Percentiles rank a stretch among this genome's conserved stretches.
phyloP scores from a whole-genome alignment of 2,888 invertebrate species.

The Melieria omissa region DNA sequence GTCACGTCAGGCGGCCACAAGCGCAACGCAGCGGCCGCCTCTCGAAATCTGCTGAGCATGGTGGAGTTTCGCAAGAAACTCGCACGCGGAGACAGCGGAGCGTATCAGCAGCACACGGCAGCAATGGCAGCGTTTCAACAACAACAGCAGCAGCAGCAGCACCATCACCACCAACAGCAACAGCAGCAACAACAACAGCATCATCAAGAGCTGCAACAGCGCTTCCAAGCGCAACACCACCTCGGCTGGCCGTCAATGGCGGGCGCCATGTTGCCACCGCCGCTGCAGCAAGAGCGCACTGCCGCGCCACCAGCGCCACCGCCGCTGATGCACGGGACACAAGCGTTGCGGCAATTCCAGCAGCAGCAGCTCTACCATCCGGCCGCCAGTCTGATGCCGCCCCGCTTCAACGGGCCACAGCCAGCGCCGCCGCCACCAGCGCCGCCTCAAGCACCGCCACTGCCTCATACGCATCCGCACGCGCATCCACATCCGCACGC shows the following conservation, averaged over 20 bases:
- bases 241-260: conserved; percentile 40
- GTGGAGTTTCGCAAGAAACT: conserved; percentile 48
- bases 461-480: conserved; percentile 40
- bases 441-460: conserved; percentile 35
- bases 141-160: conserved; percentile 44
- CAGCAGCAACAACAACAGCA: conserved; percentile 37
- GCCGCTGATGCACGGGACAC: conserved; percentile 35
- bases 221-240: conserved; percentile 34
- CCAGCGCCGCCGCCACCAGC: conserved; percentile 30
- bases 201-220: conserved; percentile 37
- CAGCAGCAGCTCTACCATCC: conserved; percentile 31
- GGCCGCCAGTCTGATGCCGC: conserved; percentile 38
- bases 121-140: conserved; percentile 44
- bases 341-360: conserved; percentile 36
- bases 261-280: conserved; percentile 39
- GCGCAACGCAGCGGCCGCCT: conserved; percentile 41
- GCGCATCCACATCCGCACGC: conserved; percentile 46
- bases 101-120: conserved; percentile 33
- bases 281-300: conserved; percentile 6
- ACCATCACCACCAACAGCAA: conserved; percentile 42
- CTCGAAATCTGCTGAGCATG: conserved; percentile 44
- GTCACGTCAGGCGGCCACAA: conserved; percentile 24
- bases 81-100: conserved; percentile 41
- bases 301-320: conserved; percentile 38
- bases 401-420: conserved; percentile 36